phyloP scores from a whole-genome alignment of 2,797 vertebrate species.

The Amazona ochrocephala region DNA sequence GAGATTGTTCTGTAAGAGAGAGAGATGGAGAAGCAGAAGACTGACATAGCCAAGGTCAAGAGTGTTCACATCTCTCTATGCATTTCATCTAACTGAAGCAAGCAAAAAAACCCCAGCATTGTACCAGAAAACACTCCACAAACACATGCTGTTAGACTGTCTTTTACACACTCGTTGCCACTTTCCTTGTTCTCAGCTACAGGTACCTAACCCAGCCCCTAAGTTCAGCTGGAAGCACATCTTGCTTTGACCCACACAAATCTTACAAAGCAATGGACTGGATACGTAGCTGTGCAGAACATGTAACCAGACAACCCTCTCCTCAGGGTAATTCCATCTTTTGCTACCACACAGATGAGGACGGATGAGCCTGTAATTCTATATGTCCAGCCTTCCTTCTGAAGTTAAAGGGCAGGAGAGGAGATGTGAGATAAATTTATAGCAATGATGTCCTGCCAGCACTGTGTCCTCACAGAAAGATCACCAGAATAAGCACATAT shows the following conservation, averaged over 20 bases:
- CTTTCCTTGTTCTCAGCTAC: neutral
- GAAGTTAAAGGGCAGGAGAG: neutral
- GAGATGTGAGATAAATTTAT: neutral
- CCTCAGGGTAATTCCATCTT: neutral
- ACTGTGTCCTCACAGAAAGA: neutral
- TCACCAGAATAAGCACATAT: neutral
- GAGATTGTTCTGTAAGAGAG: neutral
- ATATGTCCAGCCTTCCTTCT: neutral
- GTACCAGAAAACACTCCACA: neutral
- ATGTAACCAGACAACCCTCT: neutral
- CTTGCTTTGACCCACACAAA: neutral
- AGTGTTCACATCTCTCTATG: neutral
- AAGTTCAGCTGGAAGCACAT: fast-evolving
- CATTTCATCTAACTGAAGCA: neutral
- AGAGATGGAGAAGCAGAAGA: neutral
- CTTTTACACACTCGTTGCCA: neutral
- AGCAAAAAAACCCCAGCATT: neutral
- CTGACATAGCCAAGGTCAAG: neutral
- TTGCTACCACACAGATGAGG: neutral
- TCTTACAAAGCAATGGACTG: neutral
- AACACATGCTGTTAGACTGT: neutral
- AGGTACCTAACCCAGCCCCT: neutral
- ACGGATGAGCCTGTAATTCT: slow-evolving; percentile 22
- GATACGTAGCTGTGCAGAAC: neutral
- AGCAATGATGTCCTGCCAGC: slow-evolving; percentile 31